Conservation (phyloP, 2,888 invertebrate species). For the Epiblema foenella region DNA sequence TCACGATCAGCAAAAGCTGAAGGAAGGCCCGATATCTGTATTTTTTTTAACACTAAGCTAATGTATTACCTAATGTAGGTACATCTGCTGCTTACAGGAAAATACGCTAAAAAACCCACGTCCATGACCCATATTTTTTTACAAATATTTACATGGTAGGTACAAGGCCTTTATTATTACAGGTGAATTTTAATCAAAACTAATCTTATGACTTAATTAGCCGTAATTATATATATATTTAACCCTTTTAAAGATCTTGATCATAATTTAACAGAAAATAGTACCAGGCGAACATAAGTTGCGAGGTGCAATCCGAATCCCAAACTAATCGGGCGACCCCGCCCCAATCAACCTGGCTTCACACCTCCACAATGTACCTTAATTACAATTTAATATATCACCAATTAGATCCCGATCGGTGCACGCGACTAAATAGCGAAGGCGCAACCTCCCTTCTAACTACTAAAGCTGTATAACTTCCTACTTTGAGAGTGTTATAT, state of each 20-base stretch:
- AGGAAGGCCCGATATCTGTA: background rate
- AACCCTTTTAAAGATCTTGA: background rate
- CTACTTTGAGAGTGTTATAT: conserved; percentile 28
- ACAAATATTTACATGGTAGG: background rate
- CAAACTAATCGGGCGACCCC: conserved; percentile 36
- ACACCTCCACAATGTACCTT: conserved; percentile 45
- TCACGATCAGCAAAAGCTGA: background rate
- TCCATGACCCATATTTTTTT: background rate
- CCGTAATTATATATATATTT: too few species aligned
- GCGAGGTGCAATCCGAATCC: conserved; percentile 27
- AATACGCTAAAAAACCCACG: background rate
- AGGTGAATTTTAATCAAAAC: background rate
- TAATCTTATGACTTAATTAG: background rate
- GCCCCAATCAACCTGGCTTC: conserved; percentile 35
- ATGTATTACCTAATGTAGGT: background rate
- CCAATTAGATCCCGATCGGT: conserved; percentile 48
- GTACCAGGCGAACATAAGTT: conserved; percentile 33
- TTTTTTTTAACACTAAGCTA: background rate
- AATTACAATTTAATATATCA: conserved; percentile 49
- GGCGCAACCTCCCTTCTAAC: conserved; percentile 28
- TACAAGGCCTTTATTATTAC: background rate
- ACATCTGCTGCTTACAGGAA: background rate
- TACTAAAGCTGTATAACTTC: conserved; percentile 29
- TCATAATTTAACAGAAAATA: conserved; percentile 18
- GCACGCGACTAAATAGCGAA: conserved; percentile 39